Evolutionary conservation across 2,888 invertebrate species (phyloP).

Genomic region (Pollenia labialis): DNA sequence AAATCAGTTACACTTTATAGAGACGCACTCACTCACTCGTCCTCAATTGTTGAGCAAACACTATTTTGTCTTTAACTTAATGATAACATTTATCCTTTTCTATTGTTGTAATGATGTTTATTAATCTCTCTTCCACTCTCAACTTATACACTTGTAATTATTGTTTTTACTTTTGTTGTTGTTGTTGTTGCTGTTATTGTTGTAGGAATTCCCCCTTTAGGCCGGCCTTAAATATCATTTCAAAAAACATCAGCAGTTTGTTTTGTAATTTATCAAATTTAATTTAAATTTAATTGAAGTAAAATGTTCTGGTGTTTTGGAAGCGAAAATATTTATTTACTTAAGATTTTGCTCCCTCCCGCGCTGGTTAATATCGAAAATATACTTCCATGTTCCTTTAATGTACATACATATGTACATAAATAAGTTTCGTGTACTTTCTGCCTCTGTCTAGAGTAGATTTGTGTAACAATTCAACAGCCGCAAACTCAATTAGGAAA

Average conservation of each 20-base stretch:
- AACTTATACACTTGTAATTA: slow-evolving; percentile 57
- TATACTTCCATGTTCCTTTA: slow-evolving; percentile 3
- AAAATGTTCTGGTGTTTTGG: slow-evolving; percentile 39
- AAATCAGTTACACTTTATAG: slow-evolving; percentile 79
- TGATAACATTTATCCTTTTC: slow-evolving; percentile 70
- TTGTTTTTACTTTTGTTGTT: not conserved
- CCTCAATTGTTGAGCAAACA: slow-evolving; percentile 58
- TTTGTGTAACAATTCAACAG: slow-evolving; percentile 55
- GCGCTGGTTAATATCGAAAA: not conserved
- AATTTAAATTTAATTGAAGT: slow-evolving; percentile 73
- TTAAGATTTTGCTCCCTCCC: slow-evolving; percentile 6
- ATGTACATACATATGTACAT: not conserved
- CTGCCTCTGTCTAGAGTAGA: not conserved
- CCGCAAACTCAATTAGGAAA: slow-evolving; percentile 78
- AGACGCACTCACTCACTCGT: slow-evolving; percentile 29
- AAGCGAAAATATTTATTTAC: slow-evolving; percentile 24
- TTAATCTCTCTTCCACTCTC: slow-evolving; percentile 36
- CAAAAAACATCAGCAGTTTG: slow-evolving; percentile 78
- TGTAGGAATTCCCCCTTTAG: slow-evolving; percentile 19
- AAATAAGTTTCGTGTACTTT: slow-evolving; percentile 2
- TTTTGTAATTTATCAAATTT: slow-evolving; percentile 71
- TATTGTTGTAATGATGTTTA: slow-evolving; percentile 61
- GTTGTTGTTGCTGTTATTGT: not conserved
- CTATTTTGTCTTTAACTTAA: slow-evolving; percentile 63
- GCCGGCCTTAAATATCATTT: slow-evolving; percentile 35